phyloP scores from a whole-genome alignment of 2,113 vertebrate genomes.

The Sinocyclocheilus grahami region DNA sequence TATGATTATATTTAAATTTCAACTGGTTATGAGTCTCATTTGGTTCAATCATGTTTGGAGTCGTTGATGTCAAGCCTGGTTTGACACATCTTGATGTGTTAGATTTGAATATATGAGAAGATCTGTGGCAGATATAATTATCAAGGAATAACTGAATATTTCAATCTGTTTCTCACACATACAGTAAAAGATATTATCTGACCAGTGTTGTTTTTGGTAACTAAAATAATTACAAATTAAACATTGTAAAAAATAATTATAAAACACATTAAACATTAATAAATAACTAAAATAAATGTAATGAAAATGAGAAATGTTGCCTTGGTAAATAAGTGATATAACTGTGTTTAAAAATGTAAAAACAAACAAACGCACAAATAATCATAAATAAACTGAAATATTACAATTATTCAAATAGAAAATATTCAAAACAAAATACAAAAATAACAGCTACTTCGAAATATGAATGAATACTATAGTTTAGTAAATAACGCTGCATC shows the following conservation, averaged over 20 bases:
- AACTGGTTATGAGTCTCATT: background rate
- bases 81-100: background rate
- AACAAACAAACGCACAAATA: too few relatives aligned
- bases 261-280: too few relatives aligned
- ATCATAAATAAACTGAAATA: too few relatives aligned
- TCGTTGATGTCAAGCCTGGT: background rate
- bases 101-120: background rate
- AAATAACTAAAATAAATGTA: too few relatives aligned
- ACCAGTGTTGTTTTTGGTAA: too few relatives aligned
- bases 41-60: background rate
- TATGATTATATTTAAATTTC: background rate
- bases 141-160: background rate
- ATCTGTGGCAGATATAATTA: background rate
- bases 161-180: background rate
- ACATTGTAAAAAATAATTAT: too few relatives aligned
- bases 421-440: background rate
- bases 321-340: too few relatives aligned
- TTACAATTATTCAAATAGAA: too few relatives aligned
- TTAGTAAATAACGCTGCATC: background rate
- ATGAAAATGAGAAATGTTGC: too few relatives aligned
- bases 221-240: too few relatives aligned
- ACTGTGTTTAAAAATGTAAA: too few relatives aligned
- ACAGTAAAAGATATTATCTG: background rate
- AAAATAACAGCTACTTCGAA: background rate
- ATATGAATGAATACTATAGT: background rate